phyloP scores from a whole-genome alignment of 1,140 invertebrate genomes.

The Drosophila repletoides region DNA sequence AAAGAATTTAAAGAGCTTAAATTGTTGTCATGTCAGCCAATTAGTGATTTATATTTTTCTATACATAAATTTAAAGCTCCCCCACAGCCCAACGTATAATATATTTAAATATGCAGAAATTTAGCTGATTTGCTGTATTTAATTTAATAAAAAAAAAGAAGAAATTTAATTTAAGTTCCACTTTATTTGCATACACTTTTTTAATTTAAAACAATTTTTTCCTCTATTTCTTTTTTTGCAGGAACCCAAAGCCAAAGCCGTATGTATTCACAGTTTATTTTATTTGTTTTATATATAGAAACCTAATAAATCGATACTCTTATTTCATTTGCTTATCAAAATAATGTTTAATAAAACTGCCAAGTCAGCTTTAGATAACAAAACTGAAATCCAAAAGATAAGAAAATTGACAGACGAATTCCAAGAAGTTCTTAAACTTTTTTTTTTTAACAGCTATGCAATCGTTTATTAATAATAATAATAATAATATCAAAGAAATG shows the following conservation, averaged over 20 bases:
- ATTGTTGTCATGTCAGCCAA: conserved; percentile 57
- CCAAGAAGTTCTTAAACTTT: conserved; percentile 4
- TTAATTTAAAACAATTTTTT: conserved; percentile 27
- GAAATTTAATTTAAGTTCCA: too few species aligned
- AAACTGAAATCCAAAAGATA: neutral
- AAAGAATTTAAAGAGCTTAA: too few species aligned
- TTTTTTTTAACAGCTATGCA: neutral
- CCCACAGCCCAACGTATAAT: conserved; percentile 10
- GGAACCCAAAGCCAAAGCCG: conserved; percentile 80
- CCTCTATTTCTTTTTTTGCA: conserved; percentile 55
- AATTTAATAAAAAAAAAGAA: too few species aligned
- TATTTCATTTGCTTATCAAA: conserved; percentile 13
- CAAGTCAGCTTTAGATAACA: neutral
- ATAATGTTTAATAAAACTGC: neutral
- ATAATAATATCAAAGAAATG: too few species aligned
- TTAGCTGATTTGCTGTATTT: conserved; percentile 23
- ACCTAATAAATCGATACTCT: neutral
- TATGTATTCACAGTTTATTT: conserved; percentile 51
- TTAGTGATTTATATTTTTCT: conserved; percentile 48
- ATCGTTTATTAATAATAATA: too few species aligned
- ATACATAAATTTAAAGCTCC: too few species aligned
- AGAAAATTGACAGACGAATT: neutral
- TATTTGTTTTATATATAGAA: conserved; percentile 2
- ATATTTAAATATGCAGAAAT: too few species aligned
- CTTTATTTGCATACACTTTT: conserved; percentile 22